phyloP scores from a whole-genome alignment of 92 coral and sea anemone species.

The Desmophyllum pertusum region DNA sequence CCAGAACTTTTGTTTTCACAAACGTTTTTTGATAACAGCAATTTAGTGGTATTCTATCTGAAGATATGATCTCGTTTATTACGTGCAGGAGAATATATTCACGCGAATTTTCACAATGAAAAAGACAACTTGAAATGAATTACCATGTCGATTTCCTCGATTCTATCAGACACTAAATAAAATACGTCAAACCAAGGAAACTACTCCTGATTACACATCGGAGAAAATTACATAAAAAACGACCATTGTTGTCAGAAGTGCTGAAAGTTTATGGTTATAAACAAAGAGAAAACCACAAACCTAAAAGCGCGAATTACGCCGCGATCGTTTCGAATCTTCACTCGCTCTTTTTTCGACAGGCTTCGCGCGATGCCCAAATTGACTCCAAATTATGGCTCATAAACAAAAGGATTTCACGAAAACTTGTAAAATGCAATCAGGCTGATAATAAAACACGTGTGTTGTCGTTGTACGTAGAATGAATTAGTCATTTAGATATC shows the following conservation, averaged over 20 bases:
- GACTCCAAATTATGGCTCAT: neutral
- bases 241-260: conserved; percentile 36
- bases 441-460: conserved; percentile 19
- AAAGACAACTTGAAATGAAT: neutral
- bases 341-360: neutral
- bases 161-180: neutral
- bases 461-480: neutral
- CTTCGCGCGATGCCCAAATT: neutral
- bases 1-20: neutral
- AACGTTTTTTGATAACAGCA: conserved; percentile 8
- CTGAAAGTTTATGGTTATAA: conserved; percentile 12
- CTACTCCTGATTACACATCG: conserved; percentile 26
- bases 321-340: conserved; percentile 22
- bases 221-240: conserved; percentile 42
- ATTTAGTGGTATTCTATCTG: conserved; percentile 8
- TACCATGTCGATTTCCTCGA: conserved; percentile 22
- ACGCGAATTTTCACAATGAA: neutral
- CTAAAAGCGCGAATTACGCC: neutral
- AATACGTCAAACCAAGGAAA: conserved; percentile 31
- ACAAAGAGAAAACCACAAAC: neutral
- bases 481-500: conserved; percentile 34
- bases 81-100: neutral
- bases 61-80: neutral
- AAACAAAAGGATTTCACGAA: conserved; percentile 11
- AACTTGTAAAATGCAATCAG: neutral